Base-by-base conservation (phyloP, 2,113 vertebrate genomes). In the Syrrhaptes paradoxus region DNA sequence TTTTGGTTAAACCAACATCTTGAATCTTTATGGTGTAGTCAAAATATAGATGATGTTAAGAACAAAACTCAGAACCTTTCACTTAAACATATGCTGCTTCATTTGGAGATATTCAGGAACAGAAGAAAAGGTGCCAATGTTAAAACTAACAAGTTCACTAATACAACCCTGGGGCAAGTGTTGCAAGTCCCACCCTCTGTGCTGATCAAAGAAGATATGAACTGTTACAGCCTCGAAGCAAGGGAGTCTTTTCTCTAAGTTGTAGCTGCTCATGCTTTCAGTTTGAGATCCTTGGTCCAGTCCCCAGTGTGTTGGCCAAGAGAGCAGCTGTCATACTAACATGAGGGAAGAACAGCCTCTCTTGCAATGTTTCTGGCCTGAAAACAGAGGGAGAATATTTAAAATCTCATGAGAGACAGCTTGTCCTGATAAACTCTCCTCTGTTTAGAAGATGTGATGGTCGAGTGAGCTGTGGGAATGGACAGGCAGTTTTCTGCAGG, bases 401-500 rank as follows among this genome's bases (percentile, higher is more conserved):
- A 38, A 92, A 90, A 74, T 74, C 88, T 88, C 92, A 34, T 8
- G 72, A 46, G 88, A 90, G 31, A 6, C 13, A 65, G 41, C 58
- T 83, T 89, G 72, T 86, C 45, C 91, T 90, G 77, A 71, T 73
- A 74, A 95, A 43, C 38, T 90, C 18, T 90, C 24, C 38, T 90
- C 59, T 87, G 55, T 48, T 86, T 62, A 31, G 67, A 62, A 51
- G 82, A 78, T 4, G 4, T 59, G 45, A 48, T 88, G 17, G 72
- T 57, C 15, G 6, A 81, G 51, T 0, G 9, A 94, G 65, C 87
- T 0, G 2, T 87, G 86, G 87, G 80, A 87, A 71, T 59, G 61
- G 48, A 55, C 1, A 4, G 65, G 73, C 20, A 46, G 38, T 59
- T 82, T 90, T 89, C 41, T 88, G 75, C 59, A 54, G 68, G 68